Evolutionary conservation across 2,888 invertebrate species (phyloP).

Genomic region (Plagodis dolabraria): DNA sequence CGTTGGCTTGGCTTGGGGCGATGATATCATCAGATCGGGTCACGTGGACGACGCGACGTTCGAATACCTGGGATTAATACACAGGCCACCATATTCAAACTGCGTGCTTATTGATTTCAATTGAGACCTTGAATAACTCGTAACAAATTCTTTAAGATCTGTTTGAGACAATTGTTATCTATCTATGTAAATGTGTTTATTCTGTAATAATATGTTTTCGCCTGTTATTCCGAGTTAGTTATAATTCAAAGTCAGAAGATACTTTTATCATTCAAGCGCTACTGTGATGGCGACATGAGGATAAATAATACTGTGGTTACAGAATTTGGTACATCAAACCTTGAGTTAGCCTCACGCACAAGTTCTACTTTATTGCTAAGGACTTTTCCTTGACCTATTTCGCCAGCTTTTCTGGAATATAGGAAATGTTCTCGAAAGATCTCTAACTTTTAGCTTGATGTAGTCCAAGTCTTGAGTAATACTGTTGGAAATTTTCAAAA

Average conservation of each 20-base stretch:
- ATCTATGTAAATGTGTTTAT: too few species aligned
- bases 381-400: constrained; percentile 63
- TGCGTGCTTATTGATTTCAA: constrained; percentile 36
- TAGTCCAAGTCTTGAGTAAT: neutral
- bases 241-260: too few species aligned
- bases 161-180: neutral
- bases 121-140: constrained; percentile 26
- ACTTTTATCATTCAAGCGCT: constrained; percentile 20
- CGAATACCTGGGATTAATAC: constrained; percentile 43
- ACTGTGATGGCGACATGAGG: constrained; percentile 12
- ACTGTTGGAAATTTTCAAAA: constrained; percentile 7
- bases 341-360: constrained; percentile 38
- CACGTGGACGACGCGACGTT: constrained; percentile 43
- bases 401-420: constrained; percentile 11
- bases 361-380: constrained; percentile 46
- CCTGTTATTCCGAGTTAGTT: too few species aligned
- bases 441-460: neutral
- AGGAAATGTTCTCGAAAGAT: constrained; percentile 11
- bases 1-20: constrained; percentile 36
- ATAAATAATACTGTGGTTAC: neutral
- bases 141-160: too few species aligned
- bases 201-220: too few species aligned
- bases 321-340: constrained; percentile 25
- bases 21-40: constrained; percentile 50
- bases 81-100: constrained; percentile 29